Evolutionary conservation across 2,888 invertebrate genomes (phyloP).

Genomic region (Gymnosoma rotundatum): DNA sequence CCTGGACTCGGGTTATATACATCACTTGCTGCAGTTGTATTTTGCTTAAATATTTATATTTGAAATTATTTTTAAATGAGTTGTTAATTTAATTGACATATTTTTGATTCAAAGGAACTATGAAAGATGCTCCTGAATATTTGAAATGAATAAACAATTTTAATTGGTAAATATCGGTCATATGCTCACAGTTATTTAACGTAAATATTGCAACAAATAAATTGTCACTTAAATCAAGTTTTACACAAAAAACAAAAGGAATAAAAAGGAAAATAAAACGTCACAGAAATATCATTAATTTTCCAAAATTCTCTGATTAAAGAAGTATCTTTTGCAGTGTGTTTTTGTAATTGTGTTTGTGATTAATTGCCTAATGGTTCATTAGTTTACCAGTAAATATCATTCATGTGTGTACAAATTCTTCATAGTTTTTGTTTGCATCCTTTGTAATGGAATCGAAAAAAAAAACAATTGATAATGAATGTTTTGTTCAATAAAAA

Average conservation of each 20-base stretch:
- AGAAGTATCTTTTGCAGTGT: constrained; percentile 43
- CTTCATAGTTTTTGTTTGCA: neutral
- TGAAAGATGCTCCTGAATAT: no score
- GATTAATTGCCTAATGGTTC: constrained; percentile 65
- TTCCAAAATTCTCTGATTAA: constrained; percentile 35
- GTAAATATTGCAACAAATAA: no score
- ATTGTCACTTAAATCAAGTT: no score
- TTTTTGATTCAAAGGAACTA: no score
- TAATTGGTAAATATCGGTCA: no score
- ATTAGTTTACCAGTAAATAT: constrained; percentile 63
- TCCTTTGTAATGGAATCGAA: constrained; percentile 29
- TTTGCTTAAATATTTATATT: no score
- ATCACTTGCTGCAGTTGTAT: no score
- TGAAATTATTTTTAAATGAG: no score
- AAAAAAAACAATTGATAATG: constrained; percentile 52
- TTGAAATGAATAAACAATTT: no score
- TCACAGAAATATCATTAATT: constrained; percentile 52
- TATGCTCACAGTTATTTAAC: no score
- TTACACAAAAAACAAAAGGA: neutral
- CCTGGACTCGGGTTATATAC: no score
- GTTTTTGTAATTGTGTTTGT: constrained; percentile 52
- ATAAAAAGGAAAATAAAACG: constrained; percentile 11
- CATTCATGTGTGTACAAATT: constrained; percentile 47
- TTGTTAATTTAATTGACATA: no score
- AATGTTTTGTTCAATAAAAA: constrained; percentile 51